Percentiles rank a stretch among this genome's conserved stretches.
Evolutionary conservation across 1,140 invertebrate genomes (phyloP).

Genomic region (Drosophila setifemur): DNA sequence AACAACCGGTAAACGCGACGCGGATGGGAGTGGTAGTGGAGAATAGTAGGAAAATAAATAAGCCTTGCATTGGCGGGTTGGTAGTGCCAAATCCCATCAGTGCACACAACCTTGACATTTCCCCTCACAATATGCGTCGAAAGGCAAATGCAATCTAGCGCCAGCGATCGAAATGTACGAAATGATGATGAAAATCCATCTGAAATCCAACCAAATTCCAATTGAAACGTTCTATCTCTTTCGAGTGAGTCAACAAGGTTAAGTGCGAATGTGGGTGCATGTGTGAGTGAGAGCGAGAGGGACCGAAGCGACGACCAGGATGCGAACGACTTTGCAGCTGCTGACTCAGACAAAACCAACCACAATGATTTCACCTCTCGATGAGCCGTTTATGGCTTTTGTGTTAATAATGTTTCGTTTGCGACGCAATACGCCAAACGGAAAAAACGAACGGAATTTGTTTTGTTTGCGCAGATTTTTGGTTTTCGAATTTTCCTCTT

Average conservation of each 20-base stretch:
- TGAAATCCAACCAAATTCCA: conserved; percentile 59
- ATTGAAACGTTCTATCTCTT: conserved; percentile 41
- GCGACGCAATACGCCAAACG: conserved; percentile 68
- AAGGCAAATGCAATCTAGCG: conserved; percentile 3
- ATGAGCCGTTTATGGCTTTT: conserved; percentile 36
- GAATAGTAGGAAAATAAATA: neutral
- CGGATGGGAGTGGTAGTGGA: no score
- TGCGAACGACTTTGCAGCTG: conserved; percentile 44
- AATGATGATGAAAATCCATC: conserved; percentile 23
- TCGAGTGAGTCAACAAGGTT: conserved; percentile 68
- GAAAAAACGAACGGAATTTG: conserved; percentile 43
- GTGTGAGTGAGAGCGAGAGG: neutral
- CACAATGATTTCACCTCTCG: conserved; percentile 40
- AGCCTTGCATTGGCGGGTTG: conserved; percentile 1
- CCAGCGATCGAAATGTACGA: conserved; percentile 14
- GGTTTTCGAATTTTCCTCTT: conserved; percentile 45
- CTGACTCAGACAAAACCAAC: conserved; percentile 9
- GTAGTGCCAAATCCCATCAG: conserved; percentile 1
- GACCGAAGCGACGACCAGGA: conserved; percentile 37
- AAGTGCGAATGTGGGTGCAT: conserved; percentile 15
- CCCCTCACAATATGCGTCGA: neutral
- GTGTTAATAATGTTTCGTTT: conserved; percentile 55
- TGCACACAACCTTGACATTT: conserved; percentile 64
- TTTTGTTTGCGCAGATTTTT: conserved; percentile 40
- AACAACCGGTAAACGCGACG: conserved; percentile 43